These are phyloP conservation scores for Parotia lawesii DNA, from an alignment of 2,113 vertebrate species.

Conservation along the genomic window DNA sequence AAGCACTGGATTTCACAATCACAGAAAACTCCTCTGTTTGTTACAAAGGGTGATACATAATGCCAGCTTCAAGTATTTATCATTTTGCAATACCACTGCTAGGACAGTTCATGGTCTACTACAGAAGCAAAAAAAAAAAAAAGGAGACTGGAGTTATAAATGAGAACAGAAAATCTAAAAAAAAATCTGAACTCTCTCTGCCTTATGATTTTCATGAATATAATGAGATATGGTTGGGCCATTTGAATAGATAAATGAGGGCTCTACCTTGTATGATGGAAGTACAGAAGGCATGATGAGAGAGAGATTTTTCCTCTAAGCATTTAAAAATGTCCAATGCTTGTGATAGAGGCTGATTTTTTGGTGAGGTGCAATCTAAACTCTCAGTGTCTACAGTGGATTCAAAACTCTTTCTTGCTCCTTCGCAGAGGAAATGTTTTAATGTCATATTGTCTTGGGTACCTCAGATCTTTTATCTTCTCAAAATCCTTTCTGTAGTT, in stretches of 20 bases:
- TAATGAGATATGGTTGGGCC: not conserved
- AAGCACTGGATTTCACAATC: not conserved
- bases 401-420: not conserved
- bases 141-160: not conserved
- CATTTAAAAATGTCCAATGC: not conserved
- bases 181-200: not conserved
- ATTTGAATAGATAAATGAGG: not conserved
- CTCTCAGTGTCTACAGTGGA: not conserved
- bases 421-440: not conserved
- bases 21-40: not conserved
- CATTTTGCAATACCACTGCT: conserved; percentile 6
- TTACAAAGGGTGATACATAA: not conserved
- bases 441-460: not conserved
- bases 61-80: not conserved
- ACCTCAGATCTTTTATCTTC: not conserved
- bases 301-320: not conserved
- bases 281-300: not conserved
- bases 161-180: not conserved
- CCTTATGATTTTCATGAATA: not conserved
- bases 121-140: not conserved
- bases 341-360: not conserved
- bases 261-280: not conserved
- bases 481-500: not conserved
- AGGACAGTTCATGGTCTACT: not conserved
- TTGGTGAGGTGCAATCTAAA: not conserved